Percentiles rank a stretch among this genome's conserved stretches.
phyloP scores from a whole-genome alignment of 2,113 vertebrate species.

The Actenoides hombroni region DNA sequence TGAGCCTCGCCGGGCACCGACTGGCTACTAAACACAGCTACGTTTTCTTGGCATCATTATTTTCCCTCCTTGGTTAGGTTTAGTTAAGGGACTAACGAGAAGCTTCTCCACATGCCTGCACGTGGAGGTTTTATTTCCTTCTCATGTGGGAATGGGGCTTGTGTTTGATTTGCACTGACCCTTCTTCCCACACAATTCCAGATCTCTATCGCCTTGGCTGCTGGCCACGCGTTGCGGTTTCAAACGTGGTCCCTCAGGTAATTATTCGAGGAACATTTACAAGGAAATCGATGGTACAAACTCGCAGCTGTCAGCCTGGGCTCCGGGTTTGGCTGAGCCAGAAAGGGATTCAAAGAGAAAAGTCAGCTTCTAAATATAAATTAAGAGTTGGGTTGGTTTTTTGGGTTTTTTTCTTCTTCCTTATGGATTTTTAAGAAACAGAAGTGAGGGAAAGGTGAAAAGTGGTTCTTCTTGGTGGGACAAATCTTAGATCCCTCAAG shows the following conservation, averaged over 20 bases:
- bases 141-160: conserved; percentile 4
- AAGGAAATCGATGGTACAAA: conserved; percentile 47
- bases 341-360: conserved; percentile 24
- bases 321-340: background rate
- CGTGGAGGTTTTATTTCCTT: conserved; percentile 42
- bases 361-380: conserved; percentile 51
- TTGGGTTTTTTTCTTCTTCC: background rate
- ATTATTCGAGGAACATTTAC: conserved; percentile 22
- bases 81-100: background rate
- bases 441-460: conserved; percentile 33
- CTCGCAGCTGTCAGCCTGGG: conserved; percentile 46
- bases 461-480: conserved; percentile 1
- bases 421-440: background rate
- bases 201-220: conserved; percentile 33
- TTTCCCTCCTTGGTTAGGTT: conserved; percentile 23
- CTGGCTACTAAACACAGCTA: background rate
- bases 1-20: background rate
- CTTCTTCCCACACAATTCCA: conserved; percentile 32
- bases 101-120: conserved; percentile 52
- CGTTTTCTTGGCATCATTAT: background rate
- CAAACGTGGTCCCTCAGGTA: conserved; percentile 42
- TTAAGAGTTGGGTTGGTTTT: background rate
- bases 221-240: background rate
- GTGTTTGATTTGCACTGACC: conserved; percentile 46
- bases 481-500: conserved; percentile 3